phyloP scores from a whole-genome alignment of 2,888 invertebrate genomes.

The Steromphala cineraria region DNA sequence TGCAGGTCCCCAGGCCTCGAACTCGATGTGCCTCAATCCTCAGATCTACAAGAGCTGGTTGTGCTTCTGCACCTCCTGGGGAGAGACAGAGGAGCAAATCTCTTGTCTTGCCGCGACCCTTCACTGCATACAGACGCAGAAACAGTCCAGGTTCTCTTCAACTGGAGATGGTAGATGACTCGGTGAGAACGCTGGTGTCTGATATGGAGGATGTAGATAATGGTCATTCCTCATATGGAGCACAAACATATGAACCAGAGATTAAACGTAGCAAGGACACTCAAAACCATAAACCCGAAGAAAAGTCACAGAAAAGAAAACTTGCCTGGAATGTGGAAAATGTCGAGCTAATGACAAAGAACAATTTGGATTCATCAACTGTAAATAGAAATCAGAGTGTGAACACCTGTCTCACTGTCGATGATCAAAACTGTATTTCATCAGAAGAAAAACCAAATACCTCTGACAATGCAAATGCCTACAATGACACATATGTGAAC shows the following conservation, averaged over 20 bases:
- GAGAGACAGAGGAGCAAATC: neutral
- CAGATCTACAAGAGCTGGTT: neutral
- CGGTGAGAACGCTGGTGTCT: too few relatives aligned
- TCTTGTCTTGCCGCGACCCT: neutral
- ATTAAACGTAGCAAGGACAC: neutral
- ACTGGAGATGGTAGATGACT: too few relatives aligned
- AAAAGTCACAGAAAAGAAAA: too few relatives aligned
- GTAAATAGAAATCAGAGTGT: too few relatives aligned
- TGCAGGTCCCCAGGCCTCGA: neutral
- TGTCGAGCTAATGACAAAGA: too few relatives aligned
- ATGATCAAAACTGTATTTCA: too few relatives aligned
- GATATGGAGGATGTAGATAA: neutral
- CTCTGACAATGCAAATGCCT: neutral
- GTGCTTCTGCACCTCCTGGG: neutral
- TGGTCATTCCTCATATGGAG: neutral
- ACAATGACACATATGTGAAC: neutral
- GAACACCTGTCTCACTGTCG: too few relatives aligned
- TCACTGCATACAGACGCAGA: neutral
- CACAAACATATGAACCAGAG: neutral
- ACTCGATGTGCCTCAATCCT: too few relatives aligned
- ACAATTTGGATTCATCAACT: too few relatives aligned
- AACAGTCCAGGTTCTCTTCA: neutral
- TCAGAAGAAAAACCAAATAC: too few relatives aligned
- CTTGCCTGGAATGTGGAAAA: too few relatives aligned
- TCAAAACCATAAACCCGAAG: too few relatives aligned